Evolutionary conservation across 2,797 vertebrate genomes (phyloP).

Genomic region (Pyrocephalus nanus): DNA sequence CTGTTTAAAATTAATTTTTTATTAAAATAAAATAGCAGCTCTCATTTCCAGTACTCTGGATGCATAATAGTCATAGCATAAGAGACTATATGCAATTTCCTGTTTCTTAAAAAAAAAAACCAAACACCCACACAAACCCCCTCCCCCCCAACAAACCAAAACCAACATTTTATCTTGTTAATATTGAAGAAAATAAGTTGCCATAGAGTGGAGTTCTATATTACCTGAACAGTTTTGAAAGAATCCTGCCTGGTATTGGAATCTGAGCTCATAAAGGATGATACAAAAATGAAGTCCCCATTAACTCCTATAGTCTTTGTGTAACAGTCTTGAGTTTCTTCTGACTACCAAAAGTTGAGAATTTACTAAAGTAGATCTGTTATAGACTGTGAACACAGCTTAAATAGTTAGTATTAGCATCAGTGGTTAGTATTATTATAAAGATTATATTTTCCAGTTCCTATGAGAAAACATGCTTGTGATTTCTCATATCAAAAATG

Average conservation of each 20-base stretch:
- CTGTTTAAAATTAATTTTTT: neutral
- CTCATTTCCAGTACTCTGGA: neutral
- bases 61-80: neutral
- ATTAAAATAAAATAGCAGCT: neutral
- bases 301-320: neutral
- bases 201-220: neutral
- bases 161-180: neutral
- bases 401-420: neutral
- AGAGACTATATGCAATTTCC: neutral
- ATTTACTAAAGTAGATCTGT: neutral
- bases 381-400: neutral
- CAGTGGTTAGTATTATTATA: neutral
- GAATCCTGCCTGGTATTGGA: neutral
- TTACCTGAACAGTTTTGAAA: neutral
- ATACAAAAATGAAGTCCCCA: neutral
- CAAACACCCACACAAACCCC: no score
- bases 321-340: neutral
- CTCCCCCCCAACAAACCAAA: no score
- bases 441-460: neutral
- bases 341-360: neutral
- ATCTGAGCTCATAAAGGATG: neutral
- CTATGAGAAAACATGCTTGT: neutral
- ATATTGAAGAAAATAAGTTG: neutral
- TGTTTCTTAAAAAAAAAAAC: neutral
- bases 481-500: neutral